phyloP scores from a whole-genome alignment of 2,797 vertebrate species.

The Synaphobranchus kaupii region DNA sequence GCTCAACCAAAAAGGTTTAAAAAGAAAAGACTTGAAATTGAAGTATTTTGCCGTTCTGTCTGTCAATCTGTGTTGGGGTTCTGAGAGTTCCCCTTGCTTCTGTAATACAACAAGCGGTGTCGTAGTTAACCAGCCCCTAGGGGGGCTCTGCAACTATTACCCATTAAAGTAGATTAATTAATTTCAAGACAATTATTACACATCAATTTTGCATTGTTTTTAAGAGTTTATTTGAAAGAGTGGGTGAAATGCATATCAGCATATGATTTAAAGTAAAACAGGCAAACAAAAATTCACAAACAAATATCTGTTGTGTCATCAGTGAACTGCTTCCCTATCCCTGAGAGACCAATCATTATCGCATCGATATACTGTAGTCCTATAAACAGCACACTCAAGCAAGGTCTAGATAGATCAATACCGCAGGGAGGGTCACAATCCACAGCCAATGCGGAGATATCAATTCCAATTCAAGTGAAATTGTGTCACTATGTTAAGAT shows the following conservation, averaged over 20 bases:
- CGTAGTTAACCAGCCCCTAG: no score
- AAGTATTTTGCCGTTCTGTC: no score
- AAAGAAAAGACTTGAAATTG: no score
- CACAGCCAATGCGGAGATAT: conserved; percentile 2
- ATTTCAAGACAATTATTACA: background rate
- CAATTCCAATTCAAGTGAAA: conserved; percentile 5
- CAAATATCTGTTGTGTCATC: background rate
- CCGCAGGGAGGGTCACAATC: background rate
- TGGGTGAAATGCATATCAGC: background rate
- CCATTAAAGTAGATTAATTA: background rate
- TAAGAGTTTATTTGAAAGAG: background rate
- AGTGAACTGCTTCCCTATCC: background rate
- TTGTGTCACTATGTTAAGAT: conserved; percentile 9
- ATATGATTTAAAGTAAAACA: background rate
- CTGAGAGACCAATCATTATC: background rate
- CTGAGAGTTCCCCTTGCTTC: no score
- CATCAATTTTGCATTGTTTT: background rate
- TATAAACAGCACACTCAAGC: background rate
- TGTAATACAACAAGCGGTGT: no score
- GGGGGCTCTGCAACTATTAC: background rate
- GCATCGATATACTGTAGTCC: background rate
- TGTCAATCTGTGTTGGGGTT: no score
- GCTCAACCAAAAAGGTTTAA: no score
- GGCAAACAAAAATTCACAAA: background rate
- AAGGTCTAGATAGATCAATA: background rate